Percentiles rank a stretch among this genome's conserved stretches.
phyloP scores from a whole-genome alignment of 2,113 vertebrate species.

The Sylvicapra grimmia region DNA sequence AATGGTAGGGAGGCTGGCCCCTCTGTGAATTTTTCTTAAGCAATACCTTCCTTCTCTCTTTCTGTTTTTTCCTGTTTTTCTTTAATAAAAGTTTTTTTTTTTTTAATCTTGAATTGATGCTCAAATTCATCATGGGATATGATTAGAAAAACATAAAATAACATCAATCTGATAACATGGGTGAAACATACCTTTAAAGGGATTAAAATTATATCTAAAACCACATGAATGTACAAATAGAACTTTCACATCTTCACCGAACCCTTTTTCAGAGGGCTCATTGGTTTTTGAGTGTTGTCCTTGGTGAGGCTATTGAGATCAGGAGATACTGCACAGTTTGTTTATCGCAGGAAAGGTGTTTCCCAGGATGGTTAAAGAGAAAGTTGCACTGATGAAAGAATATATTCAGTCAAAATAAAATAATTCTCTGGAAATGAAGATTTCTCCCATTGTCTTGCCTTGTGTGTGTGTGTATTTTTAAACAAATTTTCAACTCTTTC shows the following conservation, averaged over 20 bases:
- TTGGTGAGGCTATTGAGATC: constrained; percentile 23
- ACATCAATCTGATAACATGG: constrained; percentile 7
- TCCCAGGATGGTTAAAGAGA: neutral
- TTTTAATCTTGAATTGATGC: neutral
- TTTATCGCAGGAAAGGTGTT: neutral
- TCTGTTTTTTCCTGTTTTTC: neutral
- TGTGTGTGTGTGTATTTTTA: neutral
- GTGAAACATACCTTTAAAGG: constrained; percentile 36
- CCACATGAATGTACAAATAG: constrained; percentile 29
- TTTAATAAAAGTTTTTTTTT: neutral
- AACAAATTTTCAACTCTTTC: neutral
- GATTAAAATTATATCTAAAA: constrained; percentile 20
- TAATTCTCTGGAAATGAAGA: neutral
- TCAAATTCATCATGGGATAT: neutral
- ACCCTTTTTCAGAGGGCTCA: constrained; percentile 40
- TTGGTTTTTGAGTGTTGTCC: constrained; percentile 34
- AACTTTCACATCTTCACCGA: constrained; percentile 36
- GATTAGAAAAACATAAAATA: constrained; percentile 50
- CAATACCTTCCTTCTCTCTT: neutral
- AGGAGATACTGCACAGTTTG: neutral
- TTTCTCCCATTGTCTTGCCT: neutral
- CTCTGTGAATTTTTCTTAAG: neutral
- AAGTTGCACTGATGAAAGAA: neutral
- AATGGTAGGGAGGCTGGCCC: neutral
- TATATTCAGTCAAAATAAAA: constrained; percentile 23